Conservation (phyloP, 92 coral and sea anemone species). For the Pocillopora meandrina region DNA sequence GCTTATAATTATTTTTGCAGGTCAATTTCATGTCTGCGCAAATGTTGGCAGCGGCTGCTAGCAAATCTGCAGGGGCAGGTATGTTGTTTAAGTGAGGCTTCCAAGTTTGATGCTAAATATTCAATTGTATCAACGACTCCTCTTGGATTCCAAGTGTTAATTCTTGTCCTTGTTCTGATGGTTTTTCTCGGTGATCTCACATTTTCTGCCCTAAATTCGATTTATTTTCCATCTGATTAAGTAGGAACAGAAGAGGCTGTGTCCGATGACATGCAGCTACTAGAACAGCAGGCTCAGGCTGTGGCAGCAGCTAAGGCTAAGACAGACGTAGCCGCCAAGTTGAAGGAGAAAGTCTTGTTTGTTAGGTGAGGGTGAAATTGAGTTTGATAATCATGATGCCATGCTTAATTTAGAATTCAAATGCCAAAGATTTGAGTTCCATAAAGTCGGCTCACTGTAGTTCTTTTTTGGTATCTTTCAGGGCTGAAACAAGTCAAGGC, state of each 20-base stretch:
- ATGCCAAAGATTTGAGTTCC: neutral
- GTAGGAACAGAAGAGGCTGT: constrained; percentile 66
- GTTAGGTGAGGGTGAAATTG: constrained; percentile 74
- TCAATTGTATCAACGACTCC: too few species aligned
- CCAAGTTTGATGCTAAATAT: too few species aligned
- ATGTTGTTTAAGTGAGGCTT: neutral
- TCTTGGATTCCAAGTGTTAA: too few species aligned
- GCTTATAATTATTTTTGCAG: constrained; percentile 28
- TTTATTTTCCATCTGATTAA: neutral
- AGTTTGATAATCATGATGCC: neutral
- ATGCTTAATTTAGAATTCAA: neutral
- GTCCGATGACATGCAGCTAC: constrained; percentile 86
- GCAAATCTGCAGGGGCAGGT: constrained; percentile 66
- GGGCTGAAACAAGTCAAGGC: constrained; percentile 84
- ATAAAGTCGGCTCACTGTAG: neutral
- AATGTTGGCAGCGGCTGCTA: constrained; percentile 98
- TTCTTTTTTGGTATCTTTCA: neutral
- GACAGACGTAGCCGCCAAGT: constrained; percentile 55
- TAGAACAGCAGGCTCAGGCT: constrained; percentile 83
- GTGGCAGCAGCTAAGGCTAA: constrained; percentile 68
- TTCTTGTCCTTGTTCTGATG: too few species aligned
- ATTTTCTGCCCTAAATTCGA: too few species aligned
- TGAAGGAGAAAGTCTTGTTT: constrained; percentile 88
- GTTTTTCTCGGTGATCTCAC: too few species aligned
- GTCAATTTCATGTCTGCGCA: constrained; percentile 99